phyloP scores from a whole-genome alignment of 2,888 invertebrate genomes.

The Nudaria mundana region DNA sequence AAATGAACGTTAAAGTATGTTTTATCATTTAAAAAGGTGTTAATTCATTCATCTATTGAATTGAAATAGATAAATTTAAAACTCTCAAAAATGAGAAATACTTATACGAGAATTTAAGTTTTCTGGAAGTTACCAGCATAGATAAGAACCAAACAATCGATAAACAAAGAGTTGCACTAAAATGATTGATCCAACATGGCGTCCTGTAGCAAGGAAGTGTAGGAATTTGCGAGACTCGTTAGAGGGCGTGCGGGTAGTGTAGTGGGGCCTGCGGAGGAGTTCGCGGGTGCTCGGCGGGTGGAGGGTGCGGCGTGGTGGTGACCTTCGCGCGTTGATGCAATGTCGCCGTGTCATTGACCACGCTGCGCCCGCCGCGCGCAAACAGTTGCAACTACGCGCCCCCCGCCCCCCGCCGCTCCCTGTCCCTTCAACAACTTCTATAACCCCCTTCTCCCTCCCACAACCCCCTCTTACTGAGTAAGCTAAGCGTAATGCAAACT shows the following conservation, averaged over 20 bases:
- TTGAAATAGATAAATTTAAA: too few relatives aligned
- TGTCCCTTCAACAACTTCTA: conserved; percentile 38
- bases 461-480: conserved; percentile 32
- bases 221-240: conserved; percentile 43
- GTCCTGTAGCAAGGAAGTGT: conserved; percentile 50
- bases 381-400: conserved; percentile 47
- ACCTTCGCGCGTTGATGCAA: conserved; percentile 79
- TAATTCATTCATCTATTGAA: too few relatives aligned
- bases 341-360: conserved; percentile 81
- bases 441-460: conserved; percentile 37
- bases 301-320: conserved; percentile 44
- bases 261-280: conserved; percentile 21
- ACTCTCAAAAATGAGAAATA: too few relatives aligned
- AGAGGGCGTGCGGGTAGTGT: conserved; percentile 39
- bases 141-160: conserved; percentile 5
- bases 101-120: too few relatives aligned
- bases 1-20: too few relatives aligned
- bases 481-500: conserved; percentile 36
- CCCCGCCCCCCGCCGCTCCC: conserved; percentile 34
- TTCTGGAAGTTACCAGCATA: too few relatives aligned
- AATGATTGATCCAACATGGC: conserved; percentile 71
- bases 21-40: too few relatives aligned
- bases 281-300: conserved; percentile 30
- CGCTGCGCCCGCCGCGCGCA: conserved; percentile 46
- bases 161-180: conserved; percentile 25